These are phyloP conservation scores for Tyto alba DNA, from an alignment of 2,113 vertebrate species.

Conservation along the genomic window DNA sequence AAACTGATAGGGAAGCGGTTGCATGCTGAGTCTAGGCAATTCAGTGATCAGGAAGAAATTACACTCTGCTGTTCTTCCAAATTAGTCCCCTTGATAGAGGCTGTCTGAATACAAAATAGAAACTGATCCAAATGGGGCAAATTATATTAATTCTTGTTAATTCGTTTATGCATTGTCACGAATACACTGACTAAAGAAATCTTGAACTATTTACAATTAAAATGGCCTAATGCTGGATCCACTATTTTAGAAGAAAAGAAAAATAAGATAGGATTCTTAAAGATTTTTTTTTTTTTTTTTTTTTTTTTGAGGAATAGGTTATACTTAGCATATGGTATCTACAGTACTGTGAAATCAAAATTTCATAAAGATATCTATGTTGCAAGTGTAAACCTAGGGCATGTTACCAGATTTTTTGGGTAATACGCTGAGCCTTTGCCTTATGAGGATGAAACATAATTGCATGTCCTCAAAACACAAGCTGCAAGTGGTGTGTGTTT, in stretches of 20 bases:
- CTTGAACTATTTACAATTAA: neutral
- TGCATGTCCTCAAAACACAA: neutral
- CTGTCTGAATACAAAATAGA: neutral
- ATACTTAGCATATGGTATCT: neutral
- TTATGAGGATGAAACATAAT: neutral
- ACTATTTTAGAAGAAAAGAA: neutral
- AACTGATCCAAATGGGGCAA: neutral
- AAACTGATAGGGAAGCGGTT: neutral
- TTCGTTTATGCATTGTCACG: fast-evolving
- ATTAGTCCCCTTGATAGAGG: neutral
- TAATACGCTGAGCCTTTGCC: neutral
- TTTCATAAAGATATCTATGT: neutral
- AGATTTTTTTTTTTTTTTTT: neutral
- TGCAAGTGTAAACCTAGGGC: neutral
- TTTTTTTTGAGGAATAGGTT: neutral
- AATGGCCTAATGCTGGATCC: neutral
- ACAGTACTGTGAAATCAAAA: neutral
- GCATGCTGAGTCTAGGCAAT: neutral
- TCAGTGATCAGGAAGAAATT: neutral
- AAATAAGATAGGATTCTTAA: neutral
- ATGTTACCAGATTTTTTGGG: neutral
- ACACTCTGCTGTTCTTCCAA: neutral
- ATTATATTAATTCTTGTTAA: neutral
- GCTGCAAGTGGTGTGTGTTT: neutral
- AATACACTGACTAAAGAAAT: neutral